These are phyloP conservation scores for Hippoglossus stenolepis DNA, from an alignment of 2,113 vertebrate species.

Conservation along the genomic window DNA sequence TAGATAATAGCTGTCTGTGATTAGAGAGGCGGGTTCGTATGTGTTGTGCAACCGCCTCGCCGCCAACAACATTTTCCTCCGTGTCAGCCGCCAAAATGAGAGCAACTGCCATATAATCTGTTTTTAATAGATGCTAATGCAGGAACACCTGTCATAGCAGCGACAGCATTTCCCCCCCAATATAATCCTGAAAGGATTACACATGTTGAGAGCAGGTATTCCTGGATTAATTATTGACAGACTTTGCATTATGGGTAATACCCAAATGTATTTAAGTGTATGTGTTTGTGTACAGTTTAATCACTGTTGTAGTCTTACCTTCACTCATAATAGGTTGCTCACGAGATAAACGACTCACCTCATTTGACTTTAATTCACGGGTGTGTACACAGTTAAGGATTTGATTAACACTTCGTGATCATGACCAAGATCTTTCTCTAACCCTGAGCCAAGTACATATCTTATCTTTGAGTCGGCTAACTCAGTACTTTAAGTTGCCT, in stretches of 20 bases:
- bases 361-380: neutral
- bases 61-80: conserved; percentile 64
- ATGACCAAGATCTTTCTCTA: neutral
- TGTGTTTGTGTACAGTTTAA: conserved; percentile 27
- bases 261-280: conserved; percentile 50
- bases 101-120: conserved; percentile 80
- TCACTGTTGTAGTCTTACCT: neutral
- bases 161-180: conserved; percentile 84
- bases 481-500: too few relatives aligned
- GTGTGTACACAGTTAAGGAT: too few relatives aligned
- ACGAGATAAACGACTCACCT: conserved; percentile 12
- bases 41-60: conserved; percentile 33
- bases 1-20: conserved; percentile 52
- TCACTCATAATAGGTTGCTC: conserved; percentile 9
- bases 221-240: conserved; percentile 85
- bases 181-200: conserved; percentile 95
- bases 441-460: too few relatives aligned
- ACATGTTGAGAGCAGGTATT: conserved; percentile 97
- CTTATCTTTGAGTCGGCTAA: too few relatives aligned
- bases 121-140: conserved; percentile 86
- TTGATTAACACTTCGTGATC: too few relatives aligned
- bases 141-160: conserved; percentile 92
- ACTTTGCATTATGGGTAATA: conserved; percentile 53
- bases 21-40: conserved; percentile 51
- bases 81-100: conserved; percentile 64